Conservation (phyloP, 2,888 invertebrate species). For the Drosophila gaucha region DNA sequence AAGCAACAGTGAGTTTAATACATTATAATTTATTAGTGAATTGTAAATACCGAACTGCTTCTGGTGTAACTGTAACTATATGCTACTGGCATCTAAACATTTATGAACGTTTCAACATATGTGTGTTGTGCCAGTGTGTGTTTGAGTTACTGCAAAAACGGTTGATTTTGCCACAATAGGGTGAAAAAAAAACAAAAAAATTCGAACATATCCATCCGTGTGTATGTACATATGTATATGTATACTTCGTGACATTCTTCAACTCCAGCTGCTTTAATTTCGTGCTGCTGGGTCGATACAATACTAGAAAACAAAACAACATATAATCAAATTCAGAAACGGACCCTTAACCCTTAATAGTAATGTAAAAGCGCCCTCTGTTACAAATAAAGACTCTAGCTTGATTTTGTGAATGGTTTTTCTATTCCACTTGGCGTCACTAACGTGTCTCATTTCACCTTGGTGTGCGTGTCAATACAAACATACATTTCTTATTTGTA, state of each 20-base stretch:
- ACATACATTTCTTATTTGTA: conserved; percentile 35
- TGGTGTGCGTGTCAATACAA: conserved; percentile 32
- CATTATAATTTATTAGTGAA: conserved; percentile 3
- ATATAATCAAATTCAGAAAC: background rate
- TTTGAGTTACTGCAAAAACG: conserved; percentile 32
- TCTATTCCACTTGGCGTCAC: conserved; percentile 17
- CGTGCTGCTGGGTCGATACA: conserved; percentile 21
- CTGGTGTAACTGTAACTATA: conserved; percentile 7
- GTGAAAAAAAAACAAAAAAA: conserved; percentile 37
- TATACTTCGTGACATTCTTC: background rate
- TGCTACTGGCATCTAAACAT: background rate
- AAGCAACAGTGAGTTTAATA: conserved; percentile 45
- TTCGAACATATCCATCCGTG: background rate
- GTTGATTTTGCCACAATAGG: conserved; percentile 32
- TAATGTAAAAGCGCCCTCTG: conserved; percentile 7
- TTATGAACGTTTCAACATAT: conserved; percentile 8
- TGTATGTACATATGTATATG: background rate
- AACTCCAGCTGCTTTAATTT: conserved; percentile 32
- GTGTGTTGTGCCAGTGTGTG: conserved; percentile 16
- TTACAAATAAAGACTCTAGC: background rate
- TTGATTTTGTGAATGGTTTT: conserved; percentile 27
- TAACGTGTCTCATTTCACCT: conserved; percentile 36
- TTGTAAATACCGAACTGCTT: background rate
- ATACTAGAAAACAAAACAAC: background rate
- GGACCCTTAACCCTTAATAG: background rate